Evolutionary conservation across 2,113 vertebrate species (phyloP), one percentile per base, ranked within the genome.

Genomic region (Megaleporinus macrocephalus): DNA sequence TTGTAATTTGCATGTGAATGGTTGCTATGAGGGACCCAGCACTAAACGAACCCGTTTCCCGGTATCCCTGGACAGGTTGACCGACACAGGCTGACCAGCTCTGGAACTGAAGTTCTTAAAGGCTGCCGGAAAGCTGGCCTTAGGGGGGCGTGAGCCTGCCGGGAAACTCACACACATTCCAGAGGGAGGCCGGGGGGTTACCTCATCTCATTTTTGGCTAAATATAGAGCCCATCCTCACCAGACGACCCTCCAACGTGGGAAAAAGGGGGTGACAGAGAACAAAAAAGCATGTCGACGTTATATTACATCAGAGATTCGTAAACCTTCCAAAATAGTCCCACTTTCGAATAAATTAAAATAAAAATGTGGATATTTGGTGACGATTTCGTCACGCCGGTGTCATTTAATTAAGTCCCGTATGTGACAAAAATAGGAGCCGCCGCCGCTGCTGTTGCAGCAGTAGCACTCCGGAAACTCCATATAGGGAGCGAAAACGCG

Each of bases 401-500:
- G 75, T 81, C 61, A 49, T 20, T 78, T 63, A 73, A 77, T 86
- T 80, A 80, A 76, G 16, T 24, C 57, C 24, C 77, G 15, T 49
- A 59, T 15, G 71, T 68, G 76, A 80, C 79, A 71, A 76, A 83
- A 87, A 85, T 81, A 85, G 75, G 68, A 77, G 78, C 73, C 69
- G 78, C 73, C 29, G 68, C 80, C 36, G 62, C 59, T 59, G 81
- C 36, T n/a, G 55, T 51, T 76, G 80, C 79, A 71, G 83, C 75
- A 26, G 44, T 26, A 51, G 77, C 76, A 51, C 57, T 5, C 87
- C 91, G 92, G 93, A 94, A 91, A 61, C 76, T 0, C 93, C 91
- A 92, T 88, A 93, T 91, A 93, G 91, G 94, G 92, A 5, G 79
- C 75, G 76, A 26, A 18, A 26, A 47, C 36, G 84, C 87, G 11